Conservation (phyloP, 2,888 invertebrate genomes). For the Priocnemis perturbator region DNA sequence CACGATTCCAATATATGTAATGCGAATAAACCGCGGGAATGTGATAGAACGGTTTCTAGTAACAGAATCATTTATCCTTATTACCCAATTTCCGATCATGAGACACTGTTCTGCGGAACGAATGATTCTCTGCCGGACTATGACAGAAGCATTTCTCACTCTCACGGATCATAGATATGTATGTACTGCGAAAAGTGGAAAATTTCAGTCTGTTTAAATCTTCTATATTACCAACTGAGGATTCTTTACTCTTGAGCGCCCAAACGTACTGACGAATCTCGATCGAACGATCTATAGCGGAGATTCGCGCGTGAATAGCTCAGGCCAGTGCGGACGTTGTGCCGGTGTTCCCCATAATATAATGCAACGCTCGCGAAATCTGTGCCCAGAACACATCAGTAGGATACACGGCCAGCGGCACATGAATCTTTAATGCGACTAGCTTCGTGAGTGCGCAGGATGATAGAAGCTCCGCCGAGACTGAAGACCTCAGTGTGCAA, state of each 20-base stretch:
- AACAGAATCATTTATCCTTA: too few relatives aligned
- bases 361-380: conserved; percentile 19
- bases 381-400: background rate
- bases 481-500: conserved; percentile 3
- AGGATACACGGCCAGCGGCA: conserved; percentile 3
- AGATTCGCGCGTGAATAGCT: background rate
- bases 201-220: too few relatives aligned
- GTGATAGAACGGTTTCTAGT: too few relatives aligned
- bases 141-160: too few relatives aligned
- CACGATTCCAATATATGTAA: too few relatives aligned
- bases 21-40: too few relatives aligned
- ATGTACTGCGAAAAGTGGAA: too few relatives aligned
- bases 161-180: too few relatives aligned
- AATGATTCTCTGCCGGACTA: too few relatives aligned
- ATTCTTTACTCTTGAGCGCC: background rate
- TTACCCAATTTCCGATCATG: background rate
- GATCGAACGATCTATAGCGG: conserved; percentile 11
- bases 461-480: conserved; percentile 17
- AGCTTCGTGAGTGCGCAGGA: conserved; percentile 19
- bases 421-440: conserved; percentile 19
- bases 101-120: background rate
- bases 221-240: background rate
- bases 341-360: conserved; percentile 5
- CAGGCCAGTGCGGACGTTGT: background rate
- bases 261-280: background rate